phyloP scores from a whole-genome alignment of 2,888 invertebrate species.

The Tachina fera region DNA sequence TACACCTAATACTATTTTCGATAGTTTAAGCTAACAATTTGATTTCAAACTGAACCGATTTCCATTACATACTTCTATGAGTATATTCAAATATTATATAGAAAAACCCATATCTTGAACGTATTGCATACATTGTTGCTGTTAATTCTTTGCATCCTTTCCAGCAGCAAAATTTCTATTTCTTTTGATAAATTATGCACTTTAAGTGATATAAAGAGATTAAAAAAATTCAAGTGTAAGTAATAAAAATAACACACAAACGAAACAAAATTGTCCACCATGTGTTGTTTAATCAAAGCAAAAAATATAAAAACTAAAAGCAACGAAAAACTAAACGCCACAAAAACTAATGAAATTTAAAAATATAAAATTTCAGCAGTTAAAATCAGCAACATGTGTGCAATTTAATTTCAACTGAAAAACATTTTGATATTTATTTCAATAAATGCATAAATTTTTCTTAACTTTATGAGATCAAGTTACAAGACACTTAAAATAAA shows the following conservation, averaged over 20 bases:
- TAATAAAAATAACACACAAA: slow-evolving; percentile 45
- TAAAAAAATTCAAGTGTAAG: slow-evolving; percentile 15
- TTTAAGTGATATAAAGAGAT: slow-evolving; percentile 60
- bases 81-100: not conserved
- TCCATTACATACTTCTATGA: too few relatives aligned
- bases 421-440: slow-evolving; percentile 45
- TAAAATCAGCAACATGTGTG: slow-evolving; percentile 1
- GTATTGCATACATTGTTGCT: not conserved
- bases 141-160: not conserved
- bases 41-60: too few relatives aligned
- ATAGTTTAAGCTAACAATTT: too few relatives aligned
- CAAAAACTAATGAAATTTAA: slow-evolving; percentile 30
- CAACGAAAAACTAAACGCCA: not conserved
- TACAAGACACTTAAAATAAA: slow-evolving; percentile 53
- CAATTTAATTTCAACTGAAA: slow-evolving; percentile 8
- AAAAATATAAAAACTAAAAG: slow-evolving; percentile 21
- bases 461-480: slow-evolving; percentile 46
- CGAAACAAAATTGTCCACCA: slow-evolving; percentile 52
- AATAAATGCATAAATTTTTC: slow-evolving; percentile 69
- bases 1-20: too few relatives aligned
- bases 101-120: not conserved
- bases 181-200: slow-evolving; percentile 71
- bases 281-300: slow-evolving; percentile 22
- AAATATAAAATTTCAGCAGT: slow-evolving; percentile 12
- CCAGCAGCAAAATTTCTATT: slow-evolving; percentile 65